Evolutionary conservation across 2,113 vertebrate species (phyloP).

Genomic region (Zeus faber): DNA sequence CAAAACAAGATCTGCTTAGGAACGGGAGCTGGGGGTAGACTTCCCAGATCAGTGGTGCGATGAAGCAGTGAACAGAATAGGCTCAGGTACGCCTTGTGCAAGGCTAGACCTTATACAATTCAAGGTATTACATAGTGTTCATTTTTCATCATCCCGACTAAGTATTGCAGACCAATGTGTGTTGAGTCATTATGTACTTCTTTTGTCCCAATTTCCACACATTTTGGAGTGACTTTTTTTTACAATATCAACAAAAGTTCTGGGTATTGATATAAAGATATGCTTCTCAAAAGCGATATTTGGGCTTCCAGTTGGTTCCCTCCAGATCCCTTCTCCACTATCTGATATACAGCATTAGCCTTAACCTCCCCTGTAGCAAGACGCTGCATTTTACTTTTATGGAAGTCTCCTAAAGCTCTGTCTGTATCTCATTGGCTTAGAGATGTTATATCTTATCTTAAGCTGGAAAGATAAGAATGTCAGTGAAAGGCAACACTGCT

Average conservation of each 20-base stretch:
- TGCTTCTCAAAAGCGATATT: not conserved
- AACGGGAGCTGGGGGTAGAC: conserved; percentile 1
- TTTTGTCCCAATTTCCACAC: not conserved
- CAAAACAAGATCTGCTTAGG: conserved; percentile 1
- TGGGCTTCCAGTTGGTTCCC: not conserved
- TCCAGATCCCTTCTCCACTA: not conserved
- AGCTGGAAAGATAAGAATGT: not conserved
- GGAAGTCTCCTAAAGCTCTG: not conserved
- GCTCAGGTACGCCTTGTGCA: not conserved
- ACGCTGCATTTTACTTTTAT: not conserved
- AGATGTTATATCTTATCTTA: not conserved
- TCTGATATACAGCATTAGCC: not conserved
- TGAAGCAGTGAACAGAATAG: not conserved
- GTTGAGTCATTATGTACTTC: not conserved
- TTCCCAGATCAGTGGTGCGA: not conserved
- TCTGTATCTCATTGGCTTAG: not conserved
- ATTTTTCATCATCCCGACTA: not conserved
- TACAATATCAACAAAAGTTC: not conserved
- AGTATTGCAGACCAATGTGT: not conserved
- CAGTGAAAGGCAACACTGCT: not conserved
- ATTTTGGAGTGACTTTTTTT: not conserved
- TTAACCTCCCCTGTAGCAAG: not conserved
- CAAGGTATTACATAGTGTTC: not conserved
- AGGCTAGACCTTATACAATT: not conserved
- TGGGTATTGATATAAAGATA: not conserved